These are phyloP conservation scores for Thyatira batis DNA, from an alignment of 2,888 invertebrate species.

Conservation along the genomic window DNA sequence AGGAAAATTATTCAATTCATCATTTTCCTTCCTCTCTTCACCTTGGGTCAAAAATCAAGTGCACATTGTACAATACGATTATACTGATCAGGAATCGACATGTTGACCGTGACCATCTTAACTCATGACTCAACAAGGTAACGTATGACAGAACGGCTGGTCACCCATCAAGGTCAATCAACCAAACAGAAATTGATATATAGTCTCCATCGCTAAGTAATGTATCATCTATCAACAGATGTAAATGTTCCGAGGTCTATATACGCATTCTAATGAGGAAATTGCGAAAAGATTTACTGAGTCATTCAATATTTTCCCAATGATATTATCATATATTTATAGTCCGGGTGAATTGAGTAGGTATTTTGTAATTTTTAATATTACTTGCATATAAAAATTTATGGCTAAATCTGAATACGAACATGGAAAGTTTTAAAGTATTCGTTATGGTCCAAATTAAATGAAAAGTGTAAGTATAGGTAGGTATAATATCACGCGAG, in stretches of 20 bases:
- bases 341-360: too few relatives aligned
- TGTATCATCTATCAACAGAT: background rate
- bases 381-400: too few relatives aligned
- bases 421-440: too few relatives aligned
- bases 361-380: too few relatives aligned
- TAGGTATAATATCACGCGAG: too few relatives aligned
- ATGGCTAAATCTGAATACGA: too few relatives aligned
- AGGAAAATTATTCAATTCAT: background rate
- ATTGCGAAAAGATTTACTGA: background rate
- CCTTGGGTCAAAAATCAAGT: slow-evolving; percentile 7
- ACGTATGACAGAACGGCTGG: slow-evolving; percentile 1
- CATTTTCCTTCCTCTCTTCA: slow-evolving; percentile 2
- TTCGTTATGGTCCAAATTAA: too few relatives aligned
- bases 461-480: too few relatives aligned
- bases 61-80: slow-evolving; percentile 1
- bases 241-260: background rate
- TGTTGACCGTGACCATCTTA: slow-evolving; percentile 37
- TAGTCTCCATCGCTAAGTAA: background rate
- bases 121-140: slow-evolving; percentile 30
- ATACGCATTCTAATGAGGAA: background rate
- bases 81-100: slow-evolving; percentile 18
- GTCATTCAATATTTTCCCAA: too few relatives aligned
- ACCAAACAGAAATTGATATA: background rate
- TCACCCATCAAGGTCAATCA: background rate
- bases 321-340: too few relatives aligned